Base-by-base conservation (phyloP, 2,888 invertebrate species). In the Teleogryllus oceanicus region DNA sequence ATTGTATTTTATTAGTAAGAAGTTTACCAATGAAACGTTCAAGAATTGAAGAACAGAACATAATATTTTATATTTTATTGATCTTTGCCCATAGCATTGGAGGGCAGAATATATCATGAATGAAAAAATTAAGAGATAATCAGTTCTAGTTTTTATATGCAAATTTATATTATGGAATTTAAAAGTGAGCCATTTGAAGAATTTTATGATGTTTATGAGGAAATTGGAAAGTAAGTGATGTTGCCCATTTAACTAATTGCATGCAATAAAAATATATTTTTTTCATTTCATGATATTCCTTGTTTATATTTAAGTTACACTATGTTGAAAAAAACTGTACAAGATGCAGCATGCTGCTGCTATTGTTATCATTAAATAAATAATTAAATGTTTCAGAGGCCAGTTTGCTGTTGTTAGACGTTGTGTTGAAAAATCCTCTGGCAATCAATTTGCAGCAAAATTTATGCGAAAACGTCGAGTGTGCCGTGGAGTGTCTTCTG, bases 351-450 rank as follows among this genome's bases (percentile, higher is more conserved):
- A 50, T 51, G 16, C 62, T 51, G 20, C 21, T 49, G 13, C 51
- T 78, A 51, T 21, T 4, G 5, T 37, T 37, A 37, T 37, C 8
- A 37, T 37, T 37, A 37, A 5, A 8, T 37, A 8, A 49, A 77
- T 77, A 13, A 50, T 77, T 77, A n/a, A 74, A 20, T 74, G 20
- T n/a, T n/a, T n/a, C 20, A 92, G 92, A 85, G 92, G 92, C 78
- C 91, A 92, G 86, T 92, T 91, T 86, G 92, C 92, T 11, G 89
- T 90, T 78, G 92, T 92, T 62, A 88, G 89, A 84, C 88, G 89
- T 84, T 91, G 91, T 82, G 85, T 87, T 79, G 88, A 90, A 83
- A 87, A 88, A 82, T 86, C 87, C 81, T 89, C 89, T 10, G 89
- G 89, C 16, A 85, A 86, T 75, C 87, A 89, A 82, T 92, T 89